Evolutionary conservation across 2,888 invertebrate genomes (phyloP).

Genomic region (Xestobium rufovillosum): DNA sequence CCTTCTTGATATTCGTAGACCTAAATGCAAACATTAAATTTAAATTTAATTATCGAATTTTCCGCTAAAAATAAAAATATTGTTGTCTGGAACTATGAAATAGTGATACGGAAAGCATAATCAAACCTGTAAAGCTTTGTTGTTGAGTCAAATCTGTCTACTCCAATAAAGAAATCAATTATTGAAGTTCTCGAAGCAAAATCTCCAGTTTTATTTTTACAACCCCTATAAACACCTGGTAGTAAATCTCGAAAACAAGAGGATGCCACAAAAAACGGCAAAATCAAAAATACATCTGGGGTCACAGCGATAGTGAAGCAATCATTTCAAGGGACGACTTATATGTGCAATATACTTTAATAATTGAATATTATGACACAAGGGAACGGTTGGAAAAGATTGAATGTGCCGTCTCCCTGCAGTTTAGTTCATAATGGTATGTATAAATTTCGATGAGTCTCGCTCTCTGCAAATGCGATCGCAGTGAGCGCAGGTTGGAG

Average conservation of each 20-base stretch:
- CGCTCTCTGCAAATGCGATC: constrained; percentile 3
- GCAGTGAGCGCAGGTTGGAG: constrained; percentile 25
- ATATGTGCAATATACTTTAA: constrained; percentile 45
- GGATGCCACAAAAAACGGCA: constrained; percentile 31
- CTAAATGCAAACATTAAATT: too few species aligned
- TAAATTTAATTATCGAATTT: too few species aligned
- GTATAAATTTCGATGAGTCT: constrained; percentile 28
- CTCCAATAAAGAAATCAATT: too few species aligned
- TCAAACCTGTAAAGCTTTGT: too few species aligned
- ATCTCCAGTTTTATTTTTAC: too few species aligned
- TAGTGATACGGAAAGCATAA: too few species aligned
- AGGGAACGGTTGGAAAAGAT: constrained; percentile 44
- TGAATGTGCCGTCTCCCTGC: constrained; percentile 35
- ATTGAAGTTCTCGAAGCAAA: too few species aligned
- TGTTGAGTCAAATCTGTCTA: too few species aligned
- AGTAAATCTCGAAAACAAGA: constrained; percentile 32
- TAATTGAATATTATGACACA: constrained; percentile 45
- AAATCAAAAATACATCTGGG: constrained; percentile 41
- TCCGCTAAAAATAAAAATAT: too few species aligned
- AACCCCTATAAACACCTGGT: constrained; percentile 14
- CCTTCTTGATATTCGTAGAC: too few species aligned
- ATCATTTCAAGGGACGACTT: constrained; percentile 44
- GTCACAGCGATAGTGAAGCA: constrained; percentile 32
- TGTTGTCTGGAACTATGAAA: too few species aligned
- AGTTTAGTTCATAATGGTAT: constrained; percentile 30